Percentiles rank a stretch among this genome's conserved stretches.
Evolutionary conservation across 2,888 invertebrate species (phyloP).

Genomic region (Agrochola litura): DNA sequence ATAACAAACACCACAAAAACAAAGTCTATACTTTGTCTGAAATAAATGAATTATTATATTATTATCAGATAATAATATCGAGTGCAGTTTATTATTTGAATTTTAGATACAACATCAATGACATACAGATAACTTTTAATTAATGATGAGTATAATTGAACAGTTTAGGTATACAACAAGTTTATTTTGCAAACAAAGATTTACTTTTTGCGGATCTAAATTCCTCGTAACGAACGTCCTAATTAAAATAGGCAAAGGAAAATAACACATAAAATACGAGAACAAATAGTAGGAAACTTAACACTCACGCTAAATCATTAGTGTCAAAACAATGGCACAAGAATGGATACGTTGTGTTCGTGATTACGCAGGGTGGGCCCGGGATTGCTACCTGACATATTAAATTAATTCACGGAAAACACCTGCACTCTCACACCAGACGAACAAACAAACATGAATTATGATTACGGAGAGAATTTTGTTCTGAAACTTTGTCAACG

Average conservation of each 20-base stretch:
- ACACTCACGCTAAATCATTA: slow-evolving; percentile 66
- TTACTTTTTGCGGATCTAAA: slow-evolving; percentile 12
- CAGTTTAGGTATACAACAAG: neutral
- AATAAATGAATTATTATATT: too few species aligned
- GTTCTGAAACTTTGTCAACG: slow-evolving; percentile 30
- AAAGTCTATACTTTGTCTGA: too few species aligned
- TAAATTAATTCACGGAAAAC: slow-evolving; percentile 73
- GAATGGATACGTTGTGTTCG: slow-evolving; percentile 64
- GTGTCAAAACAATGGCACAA: slow-evolving; percentile 68
- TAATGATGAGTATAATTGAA: neutral
- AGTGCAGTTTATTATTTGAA: neutral
- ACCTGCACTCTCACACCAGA: slow-evolving; percentile 68
- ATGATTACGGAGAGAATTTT: slow-evolving; percentile 41
- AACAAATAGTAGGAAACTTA: slow-evolving; percentile 61
- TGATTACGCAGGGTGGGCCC: slow-evolving; percentile 60
- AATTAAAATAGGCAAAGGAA: slow-evolving; percentile 32
- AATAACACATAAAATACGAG: slow-evolving; percentile 33
- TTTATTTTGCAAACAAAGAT: slow-evolving; percentile 6
- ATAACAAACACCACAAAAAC: too few species aligned
- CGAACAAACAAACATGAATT: slow-evolving; percentile 62
- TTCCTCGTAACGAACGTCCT: neutral
- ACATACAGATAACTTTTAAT: neutral
- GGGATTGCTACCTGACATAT: slow-evolving; percentile 65
- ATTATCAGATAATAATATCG: neutral
- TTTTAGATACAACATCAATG: neutral